Evolutionary conservation across 2,113 vertebrate genomes (phyloP).

Genomic region (Thamnophis sirtalis): DNA sequence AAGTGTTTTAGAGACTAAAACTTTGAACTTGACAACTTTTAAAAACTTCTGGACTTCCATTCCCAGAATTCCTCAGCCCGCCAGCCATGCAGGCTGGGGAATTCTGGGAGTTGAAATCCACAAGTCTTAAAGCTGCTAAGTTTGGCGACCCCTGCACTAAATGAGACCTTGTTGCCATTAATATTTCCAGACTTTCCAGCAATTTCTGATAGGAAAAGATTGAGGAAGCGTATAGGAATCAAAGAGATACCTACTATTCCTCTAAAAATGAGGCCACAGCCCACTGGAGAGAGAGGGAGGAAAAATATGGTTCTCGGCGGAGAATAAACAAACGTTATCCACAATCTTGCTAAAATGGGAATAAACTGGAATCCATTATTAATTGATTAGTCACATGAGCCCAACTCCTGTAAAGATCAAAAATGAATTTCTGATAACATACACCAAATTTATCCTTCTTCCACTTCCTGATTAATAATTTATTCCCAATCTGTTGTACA

Average conservation of each 20-base stretch:
- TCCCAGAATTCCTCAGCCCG: neutral
- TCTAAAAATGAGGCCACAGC: constrained; percentile 1
- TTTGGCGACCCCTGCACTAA: neutral
- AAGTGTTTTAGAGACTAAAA: no score
- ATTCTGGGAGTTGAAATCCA: neutral
- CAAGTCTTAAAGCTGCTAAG: neutral
- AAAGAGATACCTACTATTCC: neutral
- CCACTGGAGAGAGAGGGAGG: constrained; percentile 13
- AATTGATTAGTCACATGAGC: constrained; percentile 82
- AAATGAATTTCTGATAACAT: constrained; percentile 68
- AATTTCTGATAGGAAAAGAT: neutral
- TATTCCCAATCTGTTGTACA: constrained; percentile 62
- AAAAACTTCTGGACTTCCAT: neutral
- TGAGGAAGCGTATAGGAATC: neutral
- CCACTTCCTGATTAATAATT: constrained; percentile 61
- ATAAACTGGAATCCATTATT: constrained; percentile 84
- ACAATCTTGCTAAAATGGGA: constrained; percentile 34
- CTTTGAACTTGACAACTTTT: neutral
- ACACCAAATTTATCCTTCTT: constrained; percentile 50
- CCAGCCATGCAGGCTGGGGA: neutral
- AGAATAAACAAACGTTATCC: constrained; percentile 41
- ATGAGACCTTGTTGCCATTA: neutral
- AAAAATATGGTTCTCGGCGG: constrained; percentile 6
- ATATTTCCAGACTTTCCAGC: neutral
- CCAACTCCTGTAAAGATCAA: constrained; percentile 80